Evolutionary conservation across 1,140 invertebrate genomes (phyloP), one percentile per base, ranked within the genome.

Genomic region (Drosophila suzukii): DNA sequence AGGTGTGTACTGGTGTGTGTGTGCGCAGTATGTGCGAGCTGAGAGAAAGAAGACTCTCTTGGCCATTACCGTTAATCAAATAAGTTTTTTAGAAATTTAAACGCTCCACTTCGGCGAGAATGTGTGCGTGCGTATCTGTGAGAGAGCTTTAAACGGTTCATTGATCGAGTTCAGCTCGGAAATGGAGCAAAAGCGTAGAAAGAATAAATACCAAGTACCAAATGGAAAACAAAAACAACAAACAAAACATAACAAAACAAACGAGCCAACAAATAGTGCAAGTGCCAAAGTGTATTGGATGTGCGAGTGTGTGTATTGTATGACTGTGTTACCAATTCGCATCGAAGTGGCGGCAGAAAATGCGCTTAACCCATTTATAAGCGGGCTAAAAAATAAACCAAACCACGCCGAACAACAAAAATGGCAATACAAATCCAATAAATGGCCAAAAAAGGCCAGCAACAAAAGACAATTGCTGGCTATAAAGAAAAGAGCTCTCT

Each of bases 41-140:
- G 43, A 55, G 71, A 75, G 38, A 32, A 44, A 54, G 44, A 50
- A 57, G 77, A 62, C 78, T 86, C 79, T 78, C 74, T 76, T 67
- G 62, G 75, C 79, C 72, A 86, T 80, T 83, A 86, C 83, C 83
- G 83, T 86, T 86, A 83, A 86, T 86, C 75, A 88, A 86, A 86
- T 83, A 86, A 79, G 84, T 88, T 86, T 86, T 88, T 81, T 86
- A 88, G 84, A 86, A 86, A 88, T 83, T 86, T 88, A 80, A 86
- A 86, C 83, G 75, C 82, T 81, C 54, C 75, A 82, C 58, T 83
- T 74, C 55, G 71, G 55, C 65, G 24, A 34, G 17, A 53, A 43
- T 75, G 32, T 59, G 44, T 72, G 46, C 58, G 51, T 75, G 49
- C 63, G 39, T 62, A 36, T 61, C 44, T 81, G 59, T 72, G 51